Conservation (phyloP, 1,140 invertebrate genomes). For the Parapsyche elsis region DNA sequence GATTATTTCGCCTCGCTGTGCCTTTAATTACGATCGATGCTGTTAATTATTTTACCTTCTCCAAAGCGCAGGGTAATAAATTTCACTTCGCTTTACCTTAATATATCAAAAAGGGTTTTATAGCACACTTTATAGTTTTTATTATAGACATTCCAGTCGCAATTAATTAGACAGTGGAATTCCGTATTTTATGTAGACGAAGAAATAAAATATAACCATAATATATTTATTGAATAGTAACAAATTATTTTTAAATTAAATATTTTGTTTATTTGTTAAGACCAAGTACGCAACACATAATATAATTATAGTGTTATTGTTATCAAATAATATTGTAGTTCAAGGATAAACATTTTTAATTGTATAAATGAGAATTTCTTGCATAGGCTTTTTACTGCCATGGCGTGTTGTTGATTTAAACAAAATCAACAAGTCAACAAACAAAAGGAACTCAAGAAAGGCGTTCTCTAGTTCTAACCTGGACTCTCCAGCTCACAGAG, state of each 20-base stretch:
- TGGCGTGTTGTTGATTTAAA: conserved; percentile 19
- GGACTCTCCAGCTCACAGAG: neutral
- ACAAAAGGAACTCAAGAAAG: neutral
- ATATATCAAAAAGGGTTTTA: conserved; percentile 3
- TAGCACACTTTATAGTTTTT: conserved; percentile 5
- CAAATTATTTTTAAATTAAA: too few relatives aligned
- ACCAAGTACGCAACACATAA: too few relatives aligned
- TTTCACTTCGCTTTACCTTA: conserved; percentile 3
- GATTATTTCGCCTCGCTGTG: too few relatives aligned
- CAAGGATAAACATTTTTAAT: too few relatives aligned
- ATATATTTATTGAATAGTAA: too few relatives aligned
- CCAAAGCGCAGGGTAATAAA: neutral
- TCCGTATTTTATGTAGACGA: too few relatives aligned
- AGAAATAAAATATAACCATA: too few relatives aligned
- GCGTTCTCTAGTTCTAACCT: neutral
- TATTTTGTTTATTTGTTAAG: too few relatives aligned
- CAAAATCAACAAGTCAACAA: conserved; percentile 26
- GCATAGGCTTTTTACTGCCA: neutral
- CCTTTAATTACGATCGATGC: neutral
- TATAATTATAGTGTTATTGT: too few relatives aligned
- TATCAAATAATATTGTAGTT: too few relatives aligned
- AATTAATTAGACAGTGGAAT: neutral
- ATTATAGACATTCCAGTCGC: neutral
- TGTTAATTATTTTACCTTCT: conserved; percentile 13
- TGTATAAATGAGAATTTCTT: neutral